Conservation (phyloP, 1,140 invertebrate species). For the Drosophila serrata region DNA sequence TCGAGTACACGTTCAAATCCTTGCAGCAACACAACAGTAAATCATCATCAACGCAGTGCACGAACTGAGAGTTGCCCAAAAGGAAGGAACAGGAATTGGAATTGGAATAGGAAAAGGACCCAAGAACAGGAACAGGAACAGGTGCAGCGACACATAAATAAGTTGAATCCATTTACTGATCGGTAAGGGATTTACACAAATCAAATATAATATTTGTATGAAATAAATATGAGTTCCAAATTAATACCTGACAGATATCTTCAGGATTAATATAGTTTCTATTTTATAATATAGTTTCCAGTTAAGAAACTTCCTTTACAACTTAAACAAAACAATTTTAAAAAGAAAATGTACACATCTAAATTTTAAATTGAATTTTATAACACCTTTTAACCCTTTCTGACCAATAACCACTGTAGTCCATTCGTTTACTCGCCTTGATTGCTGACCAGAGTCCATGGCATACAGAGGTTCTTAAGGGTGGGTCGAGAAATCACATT, state of each 20-base stretch:
- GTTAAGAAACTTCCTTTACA: too few relatives aligned
- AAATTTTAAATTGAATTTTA: not conserved
- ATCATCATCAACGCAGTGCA: slow-evolving; percentile 79
- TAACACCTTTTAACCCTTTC: not conserved
- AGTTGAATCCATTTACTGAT: slow-evolving; percentile 7
- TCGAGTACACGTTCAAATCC: slow-evolving; percentile 81
- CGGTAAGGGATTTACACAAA: not conserved
- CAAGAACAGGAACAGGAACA: slow-evolving; percentile 7
- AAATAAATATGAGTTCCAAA: not conserved
- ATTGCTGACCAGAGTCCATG: slow-evolving; percentile 61
- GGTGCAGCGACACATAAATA: slow-evolving; percentile 28
- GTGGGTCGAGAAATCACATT: slow-evolving; percentile 64
- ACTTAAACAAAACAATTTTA: too few relatives aligned
- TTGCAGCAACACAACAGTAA: slow-evolving; percentile 82
- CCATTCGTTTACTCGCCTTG: slow-evolving; percentile 41
- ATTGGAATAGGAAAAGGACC: not conserved
- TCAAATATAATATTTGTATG: not conserved
- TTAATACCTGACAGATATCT: not conserved
- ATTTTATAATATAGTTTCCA: too few relatives aligned
- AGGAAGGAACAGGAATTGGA: slow-evolving; percentile 1
- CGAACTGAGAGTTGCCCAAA: slow-evolving; percentile 32
- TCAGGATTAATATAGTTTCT: not conserved
- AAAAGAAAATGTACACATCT: not conserved
- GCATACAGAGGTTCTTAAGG: slow-evolving; percentile 1
- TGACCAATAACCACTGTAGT: slow-evolving; percentile 23